Evolutionary conservation across 64 coral and sea anemone genomes (phyloP), one percentile per base, ranked within the genome.

Genomic region (Anthopleura sola): DNA sequence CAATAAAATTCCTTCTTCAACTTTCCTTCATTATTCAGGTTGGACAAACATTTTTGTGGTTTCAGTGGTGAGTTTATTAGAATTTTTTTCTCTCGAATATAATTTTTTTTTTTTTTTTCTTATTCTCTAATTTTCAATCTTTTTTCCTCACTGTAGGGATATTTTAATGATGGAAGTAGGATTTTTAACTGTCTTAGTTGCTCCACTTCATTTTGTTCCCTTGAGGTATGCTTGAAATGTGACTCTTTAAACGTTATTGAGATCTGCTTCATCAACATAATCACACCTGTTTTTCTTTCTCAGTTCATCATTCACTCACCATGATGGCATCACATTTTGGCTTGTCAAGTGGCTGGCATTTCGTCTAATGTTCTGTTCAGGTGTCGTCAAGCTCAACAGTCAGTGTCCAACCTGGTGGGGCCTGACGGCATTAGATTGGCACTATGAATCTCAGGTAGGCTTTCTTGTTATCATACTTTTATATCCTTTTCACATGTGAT

Each of bases 11-110:
- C n/a, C 10, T 66, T n/a, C 11, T 10, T 26, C 5, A 23, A 66
- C 26, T 34, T 71, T 71, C 31, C 29, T 71, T 71, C 29, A 34
- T 32, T 2, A 3, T 71, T 4, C 54, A 97, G 95, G 95, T 97
- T 85, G 95, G 95, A 58, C 95, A 97, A 76, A 97, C 95, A 26
- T 97, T 97, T 93, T 68, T 97, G 20, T 97, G 91, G 80, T 97
- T 97, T 85, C 95, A 97, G 12, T 97, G 95, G 95, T 97, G 80
- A 86, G 91, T 33, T 32, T n/a, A n/a, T 10, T 71, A 31, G n/a
- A 4, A 71, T 71, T 71, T 34, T 34, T 71, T 8, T 71, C 34
- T 34, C 0, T 71, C 1, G 1, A 3, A 34, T 15, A 1, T 0
- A 13, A 19, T 69, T 69, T 69, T 14, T 9, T 62, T 2, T n/a